These are phyloP conservation scores for Steatocranus sp. DNA, from an alignment of 2,797 vertebrate species.

Conservation along the genomic window DNA sequence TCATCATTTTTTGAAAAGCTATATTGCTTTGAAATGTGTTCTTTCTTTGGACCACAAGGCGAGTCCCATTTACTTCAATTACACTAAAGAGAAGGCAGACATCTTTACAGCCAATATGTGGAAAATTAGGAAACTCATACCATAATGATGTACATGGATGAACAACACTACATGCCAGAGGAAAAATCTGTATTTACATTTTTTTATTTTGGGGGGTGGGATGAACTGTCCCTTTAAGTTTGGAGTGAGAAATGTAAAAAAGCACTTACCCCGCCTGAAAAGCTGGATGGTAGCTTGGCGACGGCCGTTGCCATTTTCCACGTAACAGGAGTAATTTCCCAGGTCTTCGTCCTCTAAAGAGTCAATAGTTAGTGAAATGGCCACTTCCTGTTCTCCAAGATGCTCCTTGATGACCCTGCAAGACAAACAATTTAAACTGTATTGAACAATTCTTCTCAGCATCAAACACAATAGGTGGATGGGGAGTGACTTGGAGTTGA, in stretches of 20 bases:
- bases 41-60: not conserved
- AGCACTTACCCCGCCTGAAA: conserved; percentile 86
- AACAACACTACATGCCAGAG: not conserved
- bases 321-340: conserved; percentile 97
- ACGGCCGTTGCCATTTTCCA: conserved; percentile 94
- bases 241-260: not conserved
- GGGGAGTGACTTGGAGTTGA: not conserved
- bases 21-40: not conserved
- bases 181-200: not conserved
- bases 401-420: conserved; percentile 91
- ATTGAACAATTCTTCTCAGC: not conserved
- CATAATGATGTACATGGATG: not conserved
- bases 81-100: not conserved
- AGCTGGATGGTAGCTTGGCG: conserved; percentile 92
- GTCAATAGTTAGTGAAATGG: conserved; percentile 93
- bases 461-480: not conserved
- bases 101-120: not conserved
- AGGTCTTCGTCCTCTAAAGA: conserved; percentile 92
- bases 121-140: not conserved
- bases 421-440: conserved; percentile 28
- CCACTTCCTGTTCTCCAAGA: conserved; percentile 96
- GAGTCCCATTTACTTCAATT: not conserved
- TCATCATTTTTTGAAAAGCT: not conserved
- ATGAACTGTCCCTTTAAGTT: not conserved
- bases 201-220: not conserved